Evolutionary conservation across 2,113 vertebrate genomes (phyloP).

Genomic region (Pollimyrus isidori): DNA sequence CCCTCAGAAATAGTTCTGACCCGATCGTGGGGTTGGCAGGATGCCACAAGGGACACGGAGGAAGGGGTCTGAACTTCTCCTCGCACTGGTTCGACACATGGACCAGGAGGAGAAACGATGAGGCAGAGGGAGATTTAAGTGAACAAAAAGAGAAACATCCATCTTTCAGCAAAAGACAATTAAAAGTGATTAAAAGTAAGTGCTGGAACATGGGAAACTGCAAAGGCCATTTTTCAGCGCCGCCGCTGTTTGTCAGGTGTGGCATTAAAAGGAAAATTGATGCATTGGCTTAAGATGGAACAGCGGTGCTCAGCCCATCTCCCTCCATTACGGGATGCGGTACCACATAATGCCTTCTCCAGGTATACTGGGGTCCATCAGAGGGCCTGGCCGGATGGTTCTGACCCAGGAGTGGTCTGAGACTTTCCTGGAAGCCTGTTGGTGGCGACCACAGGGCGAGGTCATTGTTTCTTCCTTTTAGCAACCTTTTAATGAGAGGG

Average conservation of each 20-base stretch:
- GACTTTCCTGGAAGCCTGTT: neutral
- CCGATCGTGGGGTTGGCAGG: neutral
- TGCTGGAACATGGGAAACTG: neutral
- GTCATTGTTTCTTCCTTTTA: neutral
- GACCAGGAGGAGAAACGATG: neutral
- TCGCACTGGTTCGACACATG: neutral
- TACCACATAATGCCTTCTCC: neutral
- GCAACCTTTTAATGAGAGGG: neutral
- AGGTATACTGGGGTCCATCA: neutral
- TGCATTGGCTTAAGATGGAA: neutral
- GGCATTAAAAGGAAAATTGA: neutral
- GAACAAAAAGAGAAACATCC: neutral
- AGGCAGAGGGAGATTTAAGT: neutral
- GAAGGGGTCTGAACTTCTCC: neutral
- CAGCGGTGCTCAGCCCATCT: neutral
- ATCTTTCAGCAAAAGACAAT: neutral
- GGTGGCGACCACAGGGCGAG: neutral
- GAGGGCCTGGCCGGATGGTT: neutral
- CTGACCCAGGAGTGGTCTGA: neutral
- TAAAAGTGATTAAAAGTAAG: conserved; percentile 1
- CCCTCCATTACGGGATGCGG: neutral
- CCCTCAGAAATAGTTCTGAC: neutral
- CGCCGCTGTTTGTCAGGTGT: neutral
- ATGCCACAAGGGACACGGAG: neutral
- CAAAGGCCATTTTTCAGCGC: neutral